A percentile compares a stretch with the other conserved stretches of the same genome.
Evolutionary conservation across 2,797 vertebrate species (phyloP).

Genomic region (Spinibarbus caldwelli): DNA sequence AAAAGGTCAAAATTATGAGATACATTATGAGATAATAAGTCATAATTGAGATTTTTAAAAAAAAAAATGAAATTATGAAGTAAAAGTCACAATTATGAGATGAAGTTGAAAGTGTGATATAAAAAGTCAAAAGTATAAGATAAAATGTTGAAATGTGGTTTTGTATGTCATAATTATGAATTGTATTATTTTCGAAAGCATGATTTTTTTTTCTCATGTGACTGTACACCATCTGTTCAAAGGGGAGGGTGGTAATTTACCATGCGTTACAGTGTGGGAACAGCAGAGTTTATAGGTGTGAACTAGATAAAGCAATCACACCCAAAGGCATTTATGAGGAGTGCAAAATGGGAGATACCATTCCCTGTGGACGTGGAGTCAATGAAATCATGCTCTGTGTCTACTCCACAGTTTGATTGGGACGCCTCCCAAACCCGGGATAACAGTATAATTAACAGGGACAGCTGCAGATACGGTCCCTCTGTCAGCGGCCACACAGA

Average conservation of each 20-base stretch:
- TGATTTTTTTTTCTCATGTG: neutral
- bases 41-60: neutral
- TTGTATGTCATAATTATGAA: neutral
- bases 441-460: conserved; percentile 72
- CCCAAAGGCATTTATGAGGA: conserved; percentile 67
- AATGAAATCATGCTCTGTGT: conserved; percentile 64
- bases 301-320: conserved; percentile 61
- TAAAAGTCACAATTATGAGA: neutral
- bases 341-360: conserved; percentile 62
- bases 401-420: conserved; percentile 66
- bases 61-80: neutral
- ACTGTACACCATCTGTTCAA: conserved; percentile 9
- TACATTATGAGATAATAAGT: neutral
- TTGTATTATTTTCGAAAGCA: neutral
- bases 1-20: neutral
- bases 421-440: conserved; percentile 69
- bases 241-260: conserved; percentile 12
- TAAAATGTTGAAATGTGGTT: neutral
- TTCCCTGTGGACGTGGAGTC: conserved; percentile 57
- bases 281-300: conserved; percentile 61
- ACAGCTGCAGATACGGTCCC: conserved; percentile 75
- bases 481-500: conserved; percentile 59
- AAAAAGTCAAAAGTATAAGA: neutral
- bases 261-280: conserved; percentile 60
- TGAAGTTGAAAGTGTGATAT: neutral